Conservation (phyloP, 2,888 invertebrate species). For the Adineta ricciae region DNA sequence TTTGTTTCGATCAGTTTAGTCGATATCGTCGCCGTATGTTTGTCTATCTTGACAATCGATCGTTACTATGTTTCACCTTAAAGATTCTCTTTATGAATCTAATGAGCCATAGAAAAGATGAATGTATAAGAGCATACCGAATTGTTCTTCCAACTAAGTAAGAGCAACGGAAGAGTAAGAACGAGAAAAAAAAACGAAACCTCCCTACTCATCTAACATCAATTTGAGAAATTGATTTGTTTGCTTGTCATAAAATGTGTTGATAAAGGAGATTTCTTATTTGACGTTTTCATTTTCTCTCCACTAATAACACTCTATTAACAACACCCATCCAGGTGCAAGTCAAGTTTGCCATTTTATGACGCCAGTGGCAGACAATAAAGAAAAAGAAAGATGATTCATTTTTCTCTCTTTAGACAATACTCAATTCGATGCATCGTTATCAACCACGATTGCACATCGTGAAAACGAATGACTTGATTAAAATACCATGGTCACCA, state of each 20-base stretch:
- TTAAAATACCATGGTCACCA: conserved; percentile 45
- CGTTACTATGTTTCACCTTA: conserved; percentile 1
- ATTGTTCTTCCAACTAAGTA: too few relatives aligned
- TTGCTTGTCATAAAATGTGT: neutral
- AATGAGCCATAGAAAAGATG: conserved; percentile 1
- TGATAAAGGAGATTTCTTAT: neutral
- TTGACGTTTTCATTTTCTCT: neutral
- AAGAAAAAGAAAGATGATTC: neutral
- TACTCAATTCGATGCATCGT: conserved; percentile 89
- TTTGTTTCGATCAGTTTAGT: conserved; percentile 7
- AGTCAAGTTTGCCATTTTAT: neutral
- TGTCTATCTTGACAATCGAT: neutral
- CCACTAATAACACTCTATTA: conserved; percentile 7
- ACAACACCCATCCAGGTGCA: neutral
- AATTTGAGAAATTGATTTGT: neutral
- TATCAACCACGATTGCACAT: conserved; percentile 90
- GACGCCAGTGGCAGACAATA: neutral
- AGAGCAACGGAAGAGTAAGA: neutral
- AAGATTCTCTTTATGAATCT: neutral
- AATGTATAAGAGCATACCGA: too few relatives aligned
- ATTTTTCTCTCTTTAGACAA: conserved; percentile 60
- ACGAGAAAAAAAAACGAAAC: neutral
- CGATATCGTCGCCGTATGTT: neutral
- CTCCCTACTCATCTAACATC: neutral
- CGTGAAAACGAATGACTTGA: conserved; percentile 56